Percentiles rank a stretch among this genome's conserved stretches.
Evolutionary conservation across 2,888 invertebrate species (phyloP).

Genomic region (Erebia ligea): DNA sequence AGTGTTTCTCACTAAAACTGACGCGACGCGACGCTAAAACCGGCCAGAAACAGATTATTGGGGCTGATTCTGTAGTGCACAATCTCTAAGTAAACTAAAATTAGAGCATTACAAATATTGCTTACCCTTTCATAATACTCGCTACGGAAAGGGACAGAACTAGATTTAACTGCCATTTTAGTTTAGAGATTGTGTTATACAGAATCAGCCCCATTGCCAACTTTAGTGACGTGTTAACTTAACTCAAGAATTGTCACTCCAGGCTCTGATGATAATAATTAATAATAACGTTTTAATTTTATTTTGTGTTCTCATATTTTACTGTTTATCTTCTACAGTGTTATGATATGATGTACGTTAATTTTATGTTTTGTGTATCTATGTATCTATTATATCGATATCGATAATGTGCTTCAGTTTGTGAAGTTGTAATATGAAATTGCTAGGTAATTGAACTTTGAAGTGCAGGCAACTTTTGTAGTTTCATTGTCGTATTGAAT

Average conservation of each 20-base stretch:
- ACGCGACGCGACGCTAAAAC: too few relatives aligned
- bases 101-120: too few relatives aligned
- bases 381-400: constrained; percentile 55
- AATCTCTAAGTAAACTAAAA: too few relatives aligned
- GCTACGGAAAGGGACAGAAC: too few relatives aligned
- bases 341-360: constrained; percentile 59
- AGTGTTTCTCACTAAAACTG: too few relatives aligned
- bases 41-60: too few relatives aligned
- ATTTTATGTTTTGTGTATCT: constrained; percentile 73
- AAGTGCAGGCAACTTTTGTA: constrained; percentile 83
- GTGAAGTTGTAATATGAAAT: constrained; percentile 68
- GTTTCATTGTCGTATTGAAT: constrained; percentile 84
- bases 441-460: constrained; percentile 80
- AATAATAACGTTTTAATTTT: constrained; percentile 48
- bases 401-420: constrained; percentile 78
- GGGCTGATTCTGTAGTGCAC: too few relatives aligned
- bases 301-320: constrained; percentile 66
- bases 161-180: too few relatives aligned
- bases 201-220: too few relatives aligned
- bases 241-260: background rate
- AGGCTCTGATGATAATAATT: background rate
- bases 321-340: constrained; percentile 67
- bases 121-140: too few relatives aligned
- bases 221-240: background rate
- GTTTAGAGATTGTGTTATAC: too few relatives aligned